Evolutionary conservation across 2,888 invertebrate genomes (phyloP).

Genomic region (Graphium colonna): DNA sequence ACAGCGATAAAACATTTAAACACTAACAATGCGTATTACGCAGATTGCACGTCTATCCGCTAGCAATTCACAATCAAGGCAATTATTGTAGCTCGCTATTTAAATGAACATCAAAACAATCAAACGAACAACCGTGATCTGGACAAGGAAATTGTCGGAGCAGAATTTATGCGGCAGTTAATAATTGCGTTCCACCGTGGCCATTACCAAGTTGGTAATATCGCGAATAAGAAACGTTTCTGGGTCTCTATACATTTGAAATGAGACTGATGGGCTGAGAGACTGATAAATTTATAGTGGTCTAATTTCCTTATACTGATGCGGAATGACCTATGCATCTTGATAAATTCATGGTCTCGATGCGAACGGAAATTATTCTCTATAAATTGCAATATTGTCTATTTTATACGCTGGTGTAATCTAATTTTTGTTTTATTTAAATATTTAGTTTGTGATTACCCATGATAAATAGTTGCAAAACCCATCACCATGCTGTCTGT

Average conservation of each 20-base stretch:
- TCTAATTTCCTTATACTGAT: not conserved
- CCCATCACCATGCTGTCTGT: too few relatives aligned
- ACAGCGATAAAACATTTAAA: too few relatives aligned
- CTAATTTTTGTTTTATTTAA: too few relatives aligned
- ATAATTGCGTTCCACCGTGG: conserved; percentile 11
- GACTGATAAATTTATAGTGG: not conserved
- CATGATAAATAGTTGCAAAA: too few relatives aligned
- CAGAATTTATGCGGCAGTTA: conserved; percentile 3
- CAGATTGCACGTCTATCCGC: not conserved
- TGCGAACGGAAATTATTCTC: too few relatives aligned
- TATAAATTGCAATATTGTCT: too few relatives aligned
- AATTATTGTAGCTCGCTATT: conserved; percentile 8
- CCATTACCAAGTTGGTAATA: not conserved
- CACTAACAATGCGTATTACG: not conserved
- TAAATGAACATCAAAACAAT: conserved; percentile 10
- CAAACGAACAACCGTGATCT: not conserved
- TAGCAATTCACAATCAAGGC: not conserved
- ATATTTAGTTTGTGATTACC: too few relatives aligned
- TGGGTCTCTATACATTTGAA: not conserved
- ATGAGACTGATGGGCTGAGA: not conserved
- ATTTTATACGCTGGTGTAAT: too few relatives aligned
- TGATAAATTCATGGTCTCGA: too few relatives aligned
- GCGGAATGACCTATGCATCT: too few relatives aligned
- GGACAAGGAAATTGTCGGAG: conserved; percentile 11
- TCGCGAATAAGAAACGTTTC: not conserved